Base-by-base conservation (phyloP, 2,113 vertebrate genomes). In the Pollimyrus isidori region DNA sequence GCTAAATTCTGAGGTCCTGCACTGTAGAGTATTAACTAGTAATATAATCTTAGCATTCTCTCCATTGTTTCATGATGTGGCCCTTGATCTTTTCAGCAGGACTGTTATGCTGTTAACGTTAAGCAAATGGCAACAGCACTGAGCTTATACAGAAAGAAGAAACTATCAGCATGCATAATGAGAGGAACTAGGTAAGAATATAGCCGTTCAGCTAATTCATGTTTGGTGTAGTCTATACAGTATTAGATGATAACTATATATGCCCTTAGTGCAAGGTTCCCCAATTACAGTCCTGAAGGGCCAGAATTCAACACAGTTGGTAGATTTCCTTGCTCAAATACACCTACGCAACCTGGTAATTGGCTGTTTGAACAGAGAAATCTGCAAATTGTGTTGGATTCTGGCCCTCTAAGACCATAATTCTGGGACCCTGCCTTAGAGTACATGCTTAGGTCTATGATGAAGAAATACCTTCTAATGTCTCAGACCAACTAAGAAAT, bases 401-500 rank as follows among this genome's bases (percentile, higher is more conserved):
- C 62, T 69, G 62, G 62, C 10, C n/a, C 62, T 69, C n/a, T 3
- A 65, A 26, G 9, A 65, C 10, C n/a, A 1, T 26, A 69, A 30
- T 69, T 30, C n/a, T 11, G 19, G 7, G 45, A 19, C 39, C 76
- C 45, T 42, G n/a, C 49, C 26, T 80, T 73, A 80, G n/a, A 46
- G 48, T 45, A n/a, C 26, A 52, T 49, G 19, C 39, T 42, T 87
- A 17, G 1, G 53, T 88, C 30, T 62, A 30, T 26, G 85, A 91
- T 86, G 91, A 89, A 93, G 50, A 69, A 35, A 91, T 93, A 89
- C 89, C 90, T 89, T 92, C 94, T 92, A 90, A 83, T 92, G 91
- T 93, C 92, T 93, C 91, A 91, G 92, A 91, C 88, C 85, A 93
- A 92, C 93, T 93, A 90, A 92, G 91, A 92, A 92, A 93, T 26